Evolutionary conservation across 2,113 vertebrate species (phyloP).

Genomic region (Tachuris rubrigastra): DNA sequence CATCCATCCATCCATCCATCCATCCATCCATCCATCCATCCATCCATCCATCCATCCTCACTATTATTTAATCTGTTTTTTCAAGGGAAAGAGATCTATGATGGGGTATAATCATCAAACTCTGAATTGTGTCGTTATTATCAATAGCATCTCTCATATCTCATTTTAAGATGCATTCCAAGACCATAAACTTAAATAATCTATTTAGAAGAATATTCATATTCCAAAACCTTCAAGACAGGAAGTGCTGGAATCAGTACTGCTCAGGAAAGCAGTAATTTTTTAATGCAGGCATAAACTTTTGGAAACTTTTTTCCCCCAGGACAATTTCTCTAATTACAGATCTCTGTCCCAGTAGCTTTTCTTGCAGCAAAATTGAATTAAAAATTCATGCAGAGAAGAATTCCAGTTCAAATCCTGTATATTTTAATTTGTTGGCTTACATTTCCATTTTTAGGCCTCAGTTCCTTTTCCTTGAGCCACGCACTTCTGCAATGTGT

Average conservation of each 20-base stretch:
- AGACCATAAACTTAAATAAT: rapidly evolving
- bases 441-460: neutral
- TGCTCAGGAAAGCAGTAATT: neutral
- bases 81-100: neutral
- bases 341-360: neutral
- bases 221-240: neutral
- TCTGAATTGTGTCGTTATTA: neutral
- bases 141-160: neutral
- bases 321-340: neutral
- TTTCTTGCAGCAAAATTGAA: neutral
- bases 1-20: neutral
- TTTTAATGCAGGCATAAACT: neutral
- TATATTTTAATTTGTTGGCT: neutral
- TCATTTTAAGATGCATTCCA: neutral
- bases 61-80: neutral
- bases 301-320: neutral
- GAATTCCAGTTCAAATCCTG: neutral
- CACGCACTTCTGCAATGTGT: neutral
- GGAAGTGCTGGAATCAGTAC: neutral
- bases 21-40: too few relatives aligned
- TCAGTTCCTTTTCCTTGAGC: neutral
- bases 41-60: neutral
- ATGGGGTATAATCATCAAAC: neutral
- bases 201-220: neutral
- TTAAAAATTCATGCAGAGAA: neutral